A percentile compares a stretch with the other conserved stretches of the same genome.
Evolutionary conservation across 2,888 invertebrate species (phyloP).

Genomic region (Amphipyra berbera): DNA sequence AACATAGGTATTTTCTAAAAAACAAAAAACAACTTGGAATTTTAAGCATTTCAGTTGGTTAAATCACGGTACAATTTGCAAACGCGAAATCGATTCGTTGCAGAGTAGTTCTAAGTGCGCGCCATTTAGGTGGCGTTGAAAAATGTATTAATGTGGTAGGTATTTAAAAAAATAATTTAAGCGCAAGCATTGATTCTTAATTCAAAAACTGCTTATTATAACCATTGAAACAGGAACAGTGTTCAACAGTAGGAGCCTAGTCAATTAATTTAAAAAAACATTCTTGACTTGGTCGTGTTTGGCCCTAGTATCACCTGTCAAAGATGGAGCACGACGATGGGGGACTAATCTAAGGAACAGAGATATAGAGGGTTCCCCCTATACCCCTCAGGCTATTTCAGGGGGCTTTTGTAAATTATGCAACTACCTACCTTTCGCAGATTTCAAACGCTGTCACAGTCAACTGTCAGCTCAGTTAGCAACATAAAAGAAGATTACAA

Average conservation of each 20-base stretch:
- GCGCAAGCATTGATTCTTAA: not conserved
- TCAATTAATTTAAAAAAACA: too few species aligned
- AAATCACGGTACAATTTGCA: conserved; percentile 2
- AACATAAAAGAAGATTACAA: too few species aligned
- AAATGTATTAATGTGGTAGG: conserved; percentile 4
- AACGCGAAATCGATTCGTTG: conserved; percentile 28
- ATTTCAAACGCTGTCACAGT: too few species aligned
- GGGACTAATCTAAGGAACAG: too few species aligned
- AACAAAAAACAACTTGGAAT: conserved; percentile 1
- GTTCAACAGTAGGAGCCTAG: not conserved
- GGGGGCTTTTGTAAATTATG: too few species aligned
- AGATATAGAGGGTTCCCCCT: too few species aligned
- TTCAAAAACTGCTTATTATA: not conserved
- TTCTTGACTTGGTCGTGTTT: too few species aligned
- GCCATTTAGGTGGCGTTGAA: conserved; percentile 6
- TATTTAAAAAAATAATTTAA: not conserved
- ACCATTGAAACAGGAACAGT: not conserved
- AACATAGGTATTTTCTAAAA: not conserved
- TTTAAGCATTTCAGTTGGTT: conserved; percentile 5
- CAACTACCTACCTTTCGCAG: too few species aligned
- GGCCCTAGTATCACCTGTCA: too few species aligned
- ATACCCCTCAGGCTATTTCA: too few species aligned
- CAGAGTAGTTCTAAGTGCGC: conserved; percentile 6
- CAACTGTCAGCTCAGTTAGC: too few species aligned
- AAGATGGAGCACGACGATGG: too few species aligned